Evolutionary conservation across 2,797 vertebrate species (phyloP).

Genomic region (Coluber constrictor): DNA sequence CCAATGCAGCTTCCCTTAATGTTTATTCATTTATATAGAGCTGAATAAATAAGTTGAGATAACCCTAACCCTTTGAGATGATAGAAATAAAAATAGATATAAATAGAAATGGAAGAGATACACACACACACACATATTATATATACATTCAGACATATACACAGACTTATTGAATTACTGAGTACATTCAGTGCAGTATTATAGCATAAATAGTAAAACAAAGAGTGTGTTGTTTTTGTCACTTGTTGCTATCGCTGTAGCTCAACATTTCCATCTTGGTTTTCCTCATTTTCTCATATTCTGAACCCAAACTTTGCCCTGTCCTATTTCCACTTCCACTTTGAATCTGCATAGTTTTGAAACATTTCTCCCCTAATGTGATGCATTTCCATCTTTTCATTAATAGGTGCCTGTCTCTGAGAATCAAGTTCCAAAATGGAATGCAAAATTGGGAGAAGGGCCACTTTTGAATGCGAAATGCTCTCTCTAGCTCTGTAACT

Average conservation of each 20-base stretch:
- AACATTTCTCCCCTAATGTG: not conserved
- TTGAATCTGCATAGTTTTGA: not conserved
- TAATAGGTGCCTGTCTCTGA: not conserved
- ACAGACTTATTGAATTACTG: not conserved
- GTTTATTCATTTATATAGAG: not conserved
- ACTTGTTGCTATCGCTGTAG: not conserved
- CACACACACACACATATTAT: not conserved
- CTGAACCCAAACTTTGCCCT: not conserved
- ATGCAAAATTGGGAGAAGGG: not conserved
- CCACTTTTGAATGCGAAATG: not conserved
- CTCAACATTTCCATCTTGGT: not conserved
- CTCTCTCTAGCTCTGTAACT: not conserved
- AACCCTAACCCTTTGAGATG: not conserved
- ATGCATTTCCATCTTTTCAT: not conserved
- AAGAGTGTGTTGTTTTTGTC: accelerated
- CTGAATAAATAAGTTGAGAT: not conserved
- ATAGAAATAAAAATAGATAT: not conserved
- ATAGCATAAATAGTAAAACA: not conserved
- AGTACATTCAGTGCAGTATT: not conserved
- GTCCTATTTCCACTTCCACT: not conserved
- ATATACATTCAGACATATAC: not conserved
- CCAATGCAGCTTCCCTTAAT: not conserved
- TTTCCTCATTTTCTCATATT: not conserved
- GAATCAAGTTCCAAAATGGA: not conserved
- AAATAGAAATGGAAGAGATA: not conserved